A percentile compares a stretch with the other conserved stretches of the same genome.
Evolutionary conservation across 2,888 invertebrate genomes (phyloP).

Genomic region (Papilio protenor): DNA sequence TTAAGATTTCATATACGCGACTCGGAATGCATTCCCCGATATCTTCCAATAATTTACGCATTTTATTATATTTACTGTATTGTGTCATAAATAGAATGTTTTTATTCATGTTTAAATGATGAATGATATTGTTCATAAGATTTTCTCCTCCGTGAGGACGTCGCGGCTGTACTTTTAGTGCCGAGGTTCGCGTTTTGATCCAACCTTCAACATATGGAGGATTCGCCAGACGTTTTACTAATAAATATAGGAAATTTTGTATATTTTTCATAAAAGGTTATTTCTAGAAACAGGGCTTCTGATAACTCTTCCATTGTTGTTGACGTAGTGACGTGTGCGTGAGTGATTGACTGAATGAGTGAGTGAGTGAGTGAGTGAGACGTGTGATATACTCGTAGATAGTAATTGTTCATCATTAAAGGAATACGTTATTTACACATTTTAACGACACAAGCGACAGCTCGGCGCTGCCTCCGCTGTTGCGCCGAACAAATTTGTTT

Average conservation of each 20-base stretch:
- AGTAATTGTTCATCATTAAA: conserved; percentile 35
- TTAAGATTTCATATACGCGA: conserved; percentile 60
- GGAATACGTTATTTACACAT: conserved; percentile 61
- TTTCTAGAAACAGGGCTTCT: conserved; percentile 71
- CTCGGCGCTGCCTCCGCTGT: conserved; percentile 38
- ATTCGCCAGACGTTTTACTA: conserved; percentile 15
- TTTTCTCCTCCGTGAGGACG: conserved; percentile 64
- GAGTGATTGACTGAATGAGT: conserved; percentile 49
- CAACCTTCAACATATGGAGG: conserved; percentile 14
- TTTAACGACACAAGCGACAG: conserved; percentile 51
- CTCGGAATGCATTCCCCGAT: conserved; percentile 75
- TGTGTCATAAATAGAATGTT: conserved; percentile 51
- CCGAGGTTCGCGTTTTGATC: neutral
- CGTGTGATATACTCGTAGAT: conserved; percentile 36
- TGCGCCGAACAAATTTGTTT: conserved; percentile 50
- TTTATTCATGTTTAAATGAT: conserved; percentile 48
- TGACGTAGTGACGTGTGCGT: conserved; percentile 55
- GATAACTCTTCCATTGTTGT: conserved; percentile 78
- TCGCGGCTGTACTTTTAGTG: conserved; percentile 32
- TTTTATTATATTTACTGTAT: conserved; percentile 57
- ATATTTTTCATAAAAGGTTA: conserved; percentile 58
- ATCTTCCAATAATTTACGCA: conserved; percentile 72
- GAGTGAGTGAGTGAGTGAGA: conserved; percentile 57
- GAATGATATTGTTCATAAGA: conserved; percentile 36
- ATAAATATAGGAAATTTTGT: conserved; percentile 51